Base-by-base conservation (phyloP, 2,113 vertebrate species). In the Pollimyrus isidori region DNA sequence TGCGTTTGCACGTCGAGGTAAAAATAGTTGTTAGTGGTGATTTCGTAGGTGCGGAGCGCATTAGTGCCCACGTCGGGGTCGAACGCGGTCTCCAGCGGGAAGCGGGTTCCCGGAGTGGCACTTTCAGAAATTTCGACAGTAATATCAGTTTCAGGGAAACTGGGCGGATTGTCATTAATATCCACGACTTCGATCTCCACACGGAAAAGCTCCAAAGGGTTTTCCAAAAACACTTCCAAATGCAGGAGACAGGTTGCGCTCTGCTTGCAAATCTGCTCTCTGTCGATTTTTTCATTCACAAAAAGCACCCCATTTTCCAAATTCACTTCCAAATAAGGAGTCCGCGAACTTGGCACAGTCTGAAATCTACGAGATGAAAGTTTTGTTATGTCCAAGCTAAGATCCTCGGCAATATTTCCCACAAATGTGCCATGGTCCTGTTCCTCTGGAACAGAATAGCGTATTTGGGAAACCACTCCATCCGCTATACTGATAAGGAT, bases 351-450 rank as follows among this genome's bases (percentile, higher is more conserved):
- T 89, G 98, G 97, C 92, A 97, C 98, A 69, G 97, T 97, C 93
- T 99, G 98, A 93, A 99, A 99, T 65, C 97, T 96, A 90, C 98
- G 97, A 86, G 97, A 97, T 35, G 97, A 97, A 95, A 99, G 96
- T 95, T 99, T 98, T 92, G 98, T 99, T 92, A 99, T 96, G 97
- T 99, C 98, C 97, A 99, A 96, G 89, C 98, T 97, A 96, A 99
- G 95, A 93, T 99, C 98, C 95, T 99, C 98, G 23, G 98, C 98
- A 91, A 99, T 98, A 94, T 99, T 99, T 89, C 98, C 98, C 96
- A 99, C 98, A 93, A 99, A 96, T 85, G 97, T 98, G 94, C 98
- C 98, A 94, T 97, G 97, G 89, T 98, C 97, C 91, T 98, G 96
- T 94, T 99, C 98, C 93, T 99, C 98, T 92, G 97, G 97, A 92